Evolutionary conservation across 2,888 invertebrate genomes (phyloP).

Genomic region (Drosophila neoperkinsi): DNA sequence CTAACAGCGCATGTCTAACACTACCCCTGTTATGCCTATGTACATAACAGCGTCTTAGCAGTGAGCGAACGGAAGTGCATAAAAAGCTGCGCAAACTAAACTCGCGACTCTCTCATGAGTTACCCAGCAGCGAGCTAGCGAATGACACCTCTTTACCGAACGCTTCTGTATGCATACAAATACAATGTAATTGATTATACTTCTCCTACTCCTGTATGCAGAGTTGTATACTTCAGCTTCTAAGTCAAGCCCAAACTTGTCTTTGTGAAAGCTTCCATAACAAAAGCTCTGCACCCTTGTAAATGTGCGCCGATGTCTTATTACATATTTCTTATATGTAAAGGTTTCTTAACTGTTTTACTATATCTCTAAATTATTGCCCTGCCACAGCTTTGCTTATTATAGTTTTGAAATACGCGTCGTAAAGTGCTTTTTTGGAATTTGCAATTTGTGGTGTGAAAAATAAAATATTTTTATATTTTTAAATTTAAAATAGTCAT

Average conservation of each 20-base stretch:
- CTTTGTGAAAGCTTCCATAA: neutral
- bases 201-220: neutral
- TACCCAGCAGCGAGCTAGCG: neutral
- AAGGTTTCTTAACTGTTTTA: neutral
- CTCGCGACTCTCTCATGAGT: neutral
- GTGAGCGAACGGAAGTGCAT: slow-evolving; percentile 1
- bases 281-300: neutral
- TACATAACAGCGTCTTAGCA: slow-evolving; percentile 25
- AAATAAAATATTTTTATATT: neutral
- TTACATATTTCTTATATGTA: neutral
- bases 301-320: neutral
- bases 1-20: slow-evolving; percentile 8
- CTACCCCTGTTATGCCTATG: slow-evolving; percentile 27
- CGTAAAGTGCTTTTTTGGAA: neutral
- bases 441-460: neutral
- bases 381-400: neutral
- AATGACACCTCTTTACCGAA: neutral
- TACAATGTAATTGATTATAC: neutral
- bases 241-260: too few species aligned
- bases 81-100: neutral
- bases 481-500: neutral
- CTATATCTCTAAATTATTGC: neutral
- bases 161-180: neutral
- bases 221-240: neutral
- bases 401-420: neutral